Evolutionary conservation across 2,797 vertebrate genomes (phyloP).

Genomic region (Pyrrhura leucotis): DNA sequence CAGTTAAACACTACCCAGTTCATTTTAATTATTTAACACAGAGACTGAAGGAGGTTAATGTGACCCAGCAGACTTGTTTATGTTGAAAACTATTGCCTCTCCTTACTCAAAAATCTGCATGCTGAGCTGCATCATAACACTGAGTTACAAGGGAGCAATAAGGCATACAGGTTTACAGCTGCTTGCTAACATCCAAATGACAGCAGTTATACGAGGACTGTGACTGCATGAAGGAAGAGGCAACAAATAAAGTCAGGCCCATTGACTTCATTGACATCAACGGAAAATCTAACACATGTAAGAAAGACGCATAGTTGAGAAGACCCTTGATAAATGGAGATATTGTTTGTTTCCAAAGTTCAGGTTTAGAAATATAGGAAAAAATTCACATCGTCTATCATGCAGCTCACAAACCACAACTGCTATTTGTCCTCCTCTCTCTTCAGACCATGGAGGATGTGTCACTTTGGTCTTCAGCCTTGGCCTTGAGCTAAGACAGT

Average conservation of each 20-base stretch:
- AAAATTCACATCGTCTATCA: background rate
- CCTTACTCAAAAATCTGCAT: constrained; percentile 53
- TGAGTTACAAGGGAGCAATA: constrained; percentile 40
- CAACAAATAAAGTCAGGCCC: background rate
- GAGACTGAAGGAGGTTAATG: constrained; percentile 52
- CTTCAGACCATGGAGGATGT: background rate
- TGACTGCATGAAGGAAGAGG: background rate
- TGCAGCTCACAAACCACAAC: background rate
- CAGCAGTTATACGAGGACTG: background rate
- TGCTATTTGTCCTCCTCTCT: background rate
- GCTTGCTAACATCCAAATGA: background rate
- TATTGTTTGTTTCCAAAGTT: background rate
- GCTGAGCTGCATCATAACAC: constrained; percentile 54
- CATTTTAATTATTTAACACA: constrained; percentile 50
- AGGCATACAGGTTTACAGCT: constrained; percentile 21
- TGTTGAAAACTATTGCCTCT: constrained; percentile 50
- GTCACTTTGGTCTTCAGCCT: background rate
- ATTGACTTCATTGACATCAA: background rate
- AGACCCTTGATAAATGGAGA: background rate
- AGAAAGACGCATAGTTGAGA: background rate
- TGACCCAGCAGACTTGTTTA: constrained; percentile 43
- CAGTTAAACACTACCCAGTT: constrained; percentile 54
- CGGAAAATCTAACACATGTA: background rate
- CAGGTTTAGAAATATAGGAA: background rate
- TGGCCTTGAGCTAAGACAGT: background rate